Evolutionary conservation across 37 sponge, comb jelly and placozoan species (phyloP).

Genomic region (Halichondria panicea): DNA sequence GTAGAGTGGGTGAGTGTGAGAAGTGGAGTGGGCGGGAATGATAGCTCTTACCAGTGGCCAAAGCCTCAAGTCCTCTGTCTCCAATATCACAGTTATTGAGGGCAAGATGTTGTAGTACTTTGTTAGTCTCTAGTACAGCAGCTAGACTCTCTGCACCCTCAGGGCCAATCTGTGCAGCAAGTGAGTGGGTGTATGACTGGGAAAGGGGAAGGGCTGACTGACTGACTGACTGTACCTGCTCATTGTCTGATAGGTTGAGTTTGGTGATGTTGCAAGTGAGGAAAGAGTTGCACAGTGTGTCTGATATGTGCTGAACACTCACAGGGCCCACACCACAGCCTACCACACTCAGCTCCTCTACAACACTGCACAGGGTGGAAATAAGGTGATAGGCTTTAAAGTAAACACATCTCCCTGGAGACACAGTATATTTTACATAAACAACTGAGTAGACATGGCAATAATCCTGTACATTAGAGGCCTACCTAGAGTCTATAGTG

Average conservation of each 20-base stretch:
- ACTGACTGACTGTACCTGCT: slow-evolving; percentile 9
- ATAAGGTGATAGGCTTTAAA: no score
- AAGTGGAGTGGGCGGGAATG: neutral
- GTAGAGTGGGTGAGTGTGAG: neutral
- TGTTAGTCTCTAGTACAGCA: slow-evolving; percentile 61
- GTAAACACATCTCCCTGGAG: no score
- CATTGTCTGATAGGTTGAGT: slow-evolving; percentile 70
- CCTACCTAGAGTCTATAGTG: no score
- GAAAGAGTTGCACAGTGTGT: slow-evolving; percentile 56
- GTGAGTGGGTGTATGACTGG: no score
- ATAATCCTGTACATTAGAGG: no score
- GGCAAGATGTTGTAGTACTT: slow-evolving; percentile 62
- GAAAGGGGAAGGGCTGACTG: neutral
- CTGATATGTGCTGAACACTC: slow-evolving; percentile 53
- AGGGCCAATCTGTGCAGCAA: slow-evolving; percentile 59
- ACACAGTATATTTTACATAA: no score
- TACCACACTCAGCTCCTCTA: slow-evolving; percentile 52
- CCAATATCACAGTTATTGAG: slow-evolving; percentile 75
- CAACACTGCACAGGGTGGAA: slow-evolving; percentile 61
- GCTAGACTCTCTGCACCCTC: slow-evolving; percentile 61
- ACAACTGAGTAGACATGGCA: no score
- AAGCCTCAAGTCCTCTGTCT: slow-evolving; percentile 64
- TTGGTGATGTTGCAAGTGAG: slow-evolving; percentile 70
- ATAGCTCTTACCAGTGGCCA: slow-evolving; percentile 67
- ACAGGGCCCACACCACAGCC: slow-evolving; percentile 44